Evolutionary conservation across 2,797 vertebrate species (phyloP).

Genomic region (Naso thynnoides): DNA sequence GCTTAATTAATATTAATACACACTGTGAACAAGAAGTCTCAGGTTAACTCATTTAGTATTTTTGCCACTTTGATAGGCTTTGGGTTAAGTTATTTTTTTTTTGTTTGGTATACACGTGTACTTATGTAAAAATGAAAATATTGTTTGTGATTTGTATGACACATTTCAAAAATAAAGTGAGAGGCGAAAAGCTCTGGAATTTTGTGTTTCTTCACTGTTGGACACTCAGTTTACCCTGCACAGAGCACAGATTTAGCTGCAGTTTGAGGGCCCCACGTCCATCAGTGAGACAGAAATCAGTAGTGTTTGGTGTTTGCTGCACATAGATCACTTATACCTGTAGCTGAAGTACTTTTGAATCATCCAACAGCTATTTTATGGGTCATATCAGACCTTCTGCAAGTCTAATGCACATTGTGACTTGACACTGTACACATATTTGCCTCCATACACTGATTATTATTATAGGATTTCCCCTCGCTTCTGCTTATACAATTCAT

Average conservation of each 20-base stretch:
- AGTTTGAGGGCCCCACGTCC: not conserved
- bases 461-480: not conserved
- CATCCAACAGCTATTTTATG: not conserved
- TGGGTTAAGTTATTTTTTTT: slow-evolving; percentile 80
- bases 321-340: not conserved
- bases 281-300: not conserved
- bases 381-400: not conserved
- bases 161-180: slow-evolving; percentile 77
- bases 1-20: slow-evolving; percentile 62
- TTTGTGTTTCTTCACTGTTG: slow-evolving; percentile 61
- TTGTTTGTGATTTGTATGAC: slow-evolving; percentile 77
- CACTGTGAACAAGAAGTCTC: slow-evolving; percentile 80
- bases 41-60: slow-evolving; percentile 64
- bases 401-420: not conserved
- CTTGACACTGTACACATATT: not conserved
- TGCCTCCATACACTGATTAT: not conserved
- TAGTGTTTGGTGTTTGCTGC: not conserved
- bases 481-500: not conserved
- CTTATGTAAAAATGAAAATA: slow-evolving; percentile 68
- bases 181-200: slow-evolving; percentile 35
- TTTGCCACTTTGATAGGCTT: slow-evolving; percentile 59
- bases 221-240: not conserved
- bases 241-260: not conserved
- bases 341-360: not conserved
- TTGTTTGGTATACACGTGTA: slow-evolving; percentile 59